These are phyloP conservation scores for Ursus arctos DNA, from an alignment of 2,113 vertebrate genomes.

Conservation along the genomic window DNA sequence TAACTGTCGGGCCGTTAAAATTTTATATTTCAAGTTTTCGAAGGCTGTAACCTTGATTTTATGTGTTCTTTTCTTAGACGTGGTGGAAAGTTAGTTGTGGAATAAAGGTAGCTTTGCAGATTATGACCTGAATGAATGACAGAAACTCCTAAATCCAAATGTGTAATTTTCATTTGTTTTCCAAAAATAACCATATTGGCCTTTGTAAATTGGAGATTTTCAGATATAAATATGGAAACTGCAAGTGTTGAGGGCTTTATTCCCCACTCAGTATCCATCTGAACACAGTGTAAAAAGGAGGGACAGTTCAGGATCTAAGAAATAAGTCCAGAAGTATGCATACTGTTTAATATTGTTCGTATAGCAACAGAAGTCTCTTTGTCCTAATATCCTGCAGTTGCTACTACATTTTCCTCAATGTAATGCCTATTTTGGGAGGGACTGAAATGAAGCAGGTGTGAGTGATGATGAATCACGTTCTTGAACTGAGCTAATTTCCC, in stretches of 20 bases:
- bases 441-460: slow-evolving; percentile 1
- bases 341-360: background rate
- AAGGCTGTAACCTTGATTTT: background rate
- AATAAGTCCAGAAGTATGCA: background rate
- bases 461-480: background rate
- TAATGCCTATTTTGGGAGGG: background rate
- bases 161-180: background rate
- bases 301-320: background rate
- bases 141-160: background rate
- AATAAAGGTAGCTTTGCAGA: background rate
- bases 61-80: background rate
- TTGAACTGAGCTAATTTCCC: slow-evolving; percentile 40
- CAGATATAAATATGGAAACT: background rate
- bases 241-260: background rate
- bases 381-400: background rate
- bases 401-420: background rate
- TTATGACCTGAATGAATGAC: background rate
- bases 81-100: background rate
- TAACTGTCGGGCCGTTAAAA: background rate
- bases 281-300: background rate
- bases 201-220: background rate
- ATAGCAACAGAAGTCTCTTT: background rate
- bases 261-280: background rate
- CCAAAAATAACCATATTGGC: background rate
- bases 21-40: background rate